Percentiles rank a stretch among this genome's conserved stretches.
These are phyloP conservation scores for Enteromius afrohamiltoni DNA, from an alignment of 2,797 vertebrate species.

Conservation along the genomic window DNA sequence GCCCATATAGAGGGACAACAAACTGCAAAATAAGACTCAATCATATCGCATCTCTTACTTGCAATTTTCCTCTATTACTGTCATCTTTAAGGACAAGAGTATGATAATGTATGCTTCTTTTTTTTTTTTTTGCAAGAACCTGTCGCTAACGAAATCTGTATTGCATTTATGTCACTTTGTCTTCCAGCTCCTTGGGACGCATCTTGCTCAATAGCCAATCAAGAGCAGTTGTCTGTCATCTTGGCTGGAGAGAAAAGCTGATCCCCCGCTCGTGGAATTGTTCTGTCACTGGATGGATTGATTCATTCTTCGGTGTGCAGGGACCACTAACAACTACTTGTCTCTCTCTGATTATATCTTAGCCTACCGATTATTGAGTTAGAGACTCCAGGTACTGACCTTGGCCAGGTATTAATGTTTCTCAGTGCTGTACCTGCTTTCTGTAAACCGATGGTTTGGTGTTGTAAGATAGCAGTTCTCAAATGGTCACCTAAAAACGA, in stretches of 20 bases:
- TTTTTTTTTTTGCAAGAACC: constrained; percentile 10
- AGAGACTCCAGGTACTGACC: constrained; percentile 60
- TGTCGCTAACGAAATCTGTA: constrained; percentile 36
- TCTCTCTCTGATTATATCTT: constrained; percentile 64
- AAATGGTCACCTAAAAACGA: neutral
- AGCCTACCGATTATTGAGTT: constrained; percentile 65
- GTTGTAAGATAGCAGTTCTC: constrained; percentile 12
- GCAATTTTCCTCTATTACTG: constrained; percentile 38
- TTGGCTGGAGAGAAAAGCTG: constrained; percentile 49
- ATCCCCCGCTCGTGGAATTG: constrained; percentile 60
- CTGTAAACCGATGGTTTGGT: neutral
- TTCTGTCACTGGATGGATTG: constrained; percentile 65
- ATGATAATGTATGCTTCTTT: constrained; percentile 1
- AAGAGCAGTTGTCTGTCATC: constrained; percentile 55
- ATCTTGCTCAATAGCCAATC: constrained; percentile 48
- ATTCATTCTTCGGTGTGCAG: constrained; percentile 59
- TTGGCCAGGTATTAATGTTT: constrained; percentile 56
- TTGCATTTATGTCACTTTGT: constrained; percentile 48
- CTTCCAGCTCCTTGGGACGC: constrained; percentile 45
- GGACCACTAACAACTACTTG: constrained; percentile 64
- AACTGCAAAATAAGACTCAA: constrained; percentile 4
- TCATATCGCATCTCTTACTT: neutral
- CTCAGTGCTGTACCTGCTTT: constrained; percentile 12
- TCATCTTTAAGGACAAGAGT: constrained; percentile 30
- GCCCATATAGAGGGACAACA: neutral